Conservation (phyloP, 2,113 vertebrate species). For the Pelecanus crispus region DNA sequence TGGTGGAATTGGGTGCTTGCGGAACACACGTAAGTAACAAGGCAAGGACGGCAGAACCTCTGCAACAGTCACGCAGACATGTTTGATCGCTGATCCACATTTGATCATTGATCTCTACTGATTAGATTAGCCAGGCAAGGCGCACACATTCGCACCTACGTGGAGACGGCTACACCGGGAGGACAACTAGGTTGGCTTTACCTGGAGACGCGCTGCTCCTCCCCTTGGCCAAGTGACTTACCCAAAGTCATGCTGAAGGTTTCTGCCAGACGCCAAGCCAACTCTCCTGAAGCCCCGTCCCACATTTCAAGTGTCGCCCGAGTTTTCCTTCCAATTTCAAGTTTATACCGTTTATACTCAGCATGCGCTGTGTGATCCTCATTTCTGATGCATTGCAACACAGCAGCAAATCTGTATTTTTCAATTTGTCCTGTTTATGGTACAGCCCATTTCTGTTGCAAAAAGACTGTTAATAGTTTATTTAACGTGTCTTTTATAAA, state of each 20-base stretch:
- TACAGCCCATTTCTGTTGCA: neutral
- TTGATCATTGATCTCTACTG: neutral
- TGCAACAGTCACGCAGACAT: accelerated
- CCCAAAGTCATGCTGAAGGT: neutral
- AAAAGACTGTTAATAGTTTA: slow-evolving; percentile 21
- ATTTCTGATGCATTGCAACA: neutral
- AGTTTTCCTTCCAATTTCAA: neutral
- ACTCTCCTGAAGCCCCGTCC: neutral
- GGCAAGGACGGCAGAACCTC: neutral
- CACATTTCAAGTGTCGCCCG: neutral
- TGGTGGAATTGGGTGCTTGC: neutral
- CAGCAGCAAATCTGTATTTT: neutral
- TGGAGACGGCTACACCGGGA: neutral
- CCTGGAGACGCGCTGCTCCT: neutral
- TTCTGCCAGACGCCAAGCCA: neutral
- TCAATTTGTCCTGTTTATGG: slow-evolving; percentile 23
- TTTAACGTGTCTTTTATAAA: slow-evolving; percentile 42
- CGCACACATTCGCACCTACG: accelerated
- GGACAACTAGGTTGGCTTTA: neutral
- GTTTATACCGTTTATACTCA: neutral
- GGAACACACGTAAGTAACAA: neutral
- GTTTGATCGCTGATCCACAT: neutral
- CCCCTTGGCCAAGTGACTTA: neutral
- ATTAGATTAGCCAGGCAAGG: neutral
- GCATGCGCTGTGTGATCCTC: neutral